Conservation (phyloP, 2,888 invertebrate genomes). For the Clusia tigrina region DNA sequence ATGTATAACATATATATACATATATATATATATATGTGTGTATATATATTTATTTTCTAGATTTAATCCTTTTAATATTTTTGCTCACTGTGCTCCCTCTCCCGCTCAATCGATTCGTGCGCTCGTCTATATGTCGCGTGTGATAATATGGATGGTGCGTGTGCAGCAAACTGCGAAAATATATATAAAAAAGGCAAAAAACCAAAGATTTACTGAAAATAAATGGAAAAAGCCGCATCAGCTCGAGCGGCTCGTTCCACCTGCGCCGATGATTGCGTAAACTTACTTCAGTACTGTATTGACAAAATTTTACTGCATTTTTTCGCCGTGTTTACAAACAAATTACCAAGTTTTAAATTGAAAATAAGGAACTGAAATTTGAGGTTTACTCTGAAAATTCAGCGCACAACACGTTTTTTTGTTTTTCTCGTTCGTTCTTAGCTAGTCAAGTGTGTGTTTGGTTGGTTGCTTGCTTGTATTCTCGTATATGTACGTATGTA, state of each 20-base stretch:
- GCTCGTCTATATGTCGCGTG: not conserved
- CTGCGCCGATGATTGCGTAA: conserved; percentile 7
- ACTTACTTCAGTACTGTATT: conserved; percentile 19
- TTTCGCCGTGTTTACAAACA: conserved; percentile 30
- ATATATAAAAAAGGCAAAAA: not conserved
- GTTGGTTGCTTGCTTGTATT: not conserved
- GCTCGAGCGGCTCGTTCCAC: conserved; percentile 16
- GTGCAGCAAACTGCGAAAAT: not conserved
- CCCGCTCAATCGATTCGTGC: not conserved
- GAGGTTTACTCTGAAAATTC: conserved; percentile 47
- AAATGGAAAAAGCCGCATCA: conserved; percentile 25
- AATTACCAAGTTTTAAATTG: conserved; percentile 14
- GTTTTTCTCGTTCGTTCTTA: conserved; percentile 14
- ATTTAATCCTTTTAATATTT: conserved; percentile 30
- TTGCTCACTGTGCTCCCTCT: not conserved
- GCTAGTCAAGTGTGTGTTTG: not conserved
- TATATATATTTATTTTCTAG: no score
- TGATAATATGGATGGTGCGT: not conserved
- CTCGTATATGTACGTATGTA: not conserved
- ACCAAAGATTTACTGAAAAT: conserved; percentile 15
- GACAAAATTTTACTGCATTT: conserved; percentile 17
- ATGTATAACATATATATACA: no score
- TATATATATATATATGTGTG: no score
- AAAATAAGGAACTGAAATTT: no score
- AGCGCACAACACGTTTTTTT: conserved; percentile 56